Evolutionary conservation across 2,888 invertebrate species (phyloP), one percentile per base, ranked within the genome.

Genomic region (Pheosia gnoma): DNA sequence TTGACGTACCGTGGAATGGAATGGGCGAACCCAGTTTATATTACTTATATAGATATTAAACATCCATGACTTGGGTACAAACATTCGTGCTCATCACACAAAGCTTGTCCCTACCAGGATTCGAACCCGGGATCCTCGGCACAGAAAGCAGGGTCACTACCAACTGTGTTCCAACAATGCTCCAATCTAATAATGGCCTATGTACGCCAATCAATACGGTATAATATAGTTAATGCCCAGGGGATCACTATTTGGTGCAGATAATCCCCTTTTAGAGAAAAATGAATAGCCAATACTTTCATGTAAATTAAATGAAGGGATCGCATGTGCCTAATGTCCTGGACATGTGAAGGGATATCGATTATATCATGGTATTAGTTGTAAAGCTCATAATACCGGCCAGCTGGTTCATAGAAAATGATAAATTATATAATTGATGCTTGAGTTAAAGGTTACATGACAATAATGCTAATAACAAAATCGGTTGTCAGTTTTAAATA

Each of bases 211-310:
- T 73, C 71, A 65, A 68, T 73, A 62, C 69, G 77, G 78, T 69
- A 87, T 83, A 91, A 91, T 88, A 79, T 81, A 82, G 77, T 79
- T 83, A 87, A 90, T 86, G 71, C 90, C 81, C 86, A 60, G 57
- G 88, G 87, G 91, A 88, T 84, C 84, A 84, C 86, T 89, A 88
- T 86, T 90, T 85, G 87, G 86, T 83, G 80, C 74, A 78, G 85
- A 87, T 91, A 91, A 92, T 89, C 91, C 88, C 87, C 88, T 86
- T 89, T 87, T 86, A 91, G 86, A 91, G 86, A 91, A 92, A 92
- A 90, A 90, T 85, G 86, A 88, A 89, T 89, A 74, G 85, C 78
- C 74, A 70, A 80, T 79, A 86, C 87, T 88, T 87, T 91, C 88
- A 92, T 92, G 90, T 91, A 91, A 91, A 92, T 93, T 86, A 87